phyloP scores from a whole-genome alignment of 2,797 vertebrate species.

The Lutjanus argentimaculatus region DNA sequence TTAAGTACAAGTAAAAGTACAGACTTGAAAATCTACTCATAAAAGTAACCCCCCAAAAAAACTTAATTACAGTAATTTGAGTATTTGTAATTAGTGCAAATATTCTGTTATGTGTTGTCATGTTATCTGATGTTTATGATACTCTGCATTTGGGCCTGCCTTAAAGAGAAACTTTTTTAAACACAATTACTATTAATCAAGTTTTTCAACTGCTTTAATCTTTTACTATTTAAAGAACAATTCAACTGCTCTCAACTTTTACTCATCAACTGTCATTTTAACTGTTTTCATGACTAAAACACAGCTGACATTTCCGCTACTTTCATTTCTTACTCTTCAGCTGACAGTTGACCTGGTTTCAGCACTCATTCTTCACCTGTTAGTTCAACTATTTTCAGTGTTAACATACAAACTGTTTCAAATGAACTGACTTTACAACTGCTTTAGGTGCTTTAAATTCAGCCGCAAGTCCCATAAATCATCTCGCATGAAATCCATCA shows the following conservation, averaged over 20 bases:
- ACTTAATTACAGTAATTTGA: too few relatives aligned
- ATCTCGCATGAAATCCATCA: too few relatives aligned
- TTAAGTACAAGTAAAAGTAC: too few relatives aligned
- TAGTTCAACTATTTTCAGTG: neutral
- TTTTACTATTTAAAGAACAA: neutral
- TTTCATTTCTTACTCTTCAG: too few relatives aligned
- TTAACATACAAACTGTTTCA: neutral
- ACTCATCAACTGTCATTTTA: neutral
- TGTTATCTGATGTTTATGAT: neutral
- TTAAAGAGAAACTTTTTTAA: neutral
- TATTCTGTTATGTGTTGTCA: neutral
- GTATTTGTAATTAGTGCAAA: too few relatives aligned
- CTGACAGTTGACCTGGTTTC: too few relatives aligned
- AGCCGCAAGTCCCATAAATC: too few relatives aligned
- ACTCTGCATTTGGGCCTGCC: neutral
- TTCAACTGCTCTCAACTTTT: neutral
- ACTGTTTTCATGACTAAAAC: neutral
- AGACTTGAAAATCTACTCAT: too few relatives aligned
- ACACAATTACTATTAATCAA: neutral
- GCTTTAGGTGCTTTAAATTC: too few relatives aligned
- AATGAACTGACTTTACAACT: neutral
- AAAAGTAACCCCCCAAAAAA: too few relatives aligned
- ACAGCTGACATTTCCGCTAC: neutral
- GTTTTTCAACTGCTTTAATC: neutral
- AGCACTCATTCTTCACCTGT: neutral